Conservation (phyloP, 2,797 vertebrate genomes). For the Argentina silus region DNA sequence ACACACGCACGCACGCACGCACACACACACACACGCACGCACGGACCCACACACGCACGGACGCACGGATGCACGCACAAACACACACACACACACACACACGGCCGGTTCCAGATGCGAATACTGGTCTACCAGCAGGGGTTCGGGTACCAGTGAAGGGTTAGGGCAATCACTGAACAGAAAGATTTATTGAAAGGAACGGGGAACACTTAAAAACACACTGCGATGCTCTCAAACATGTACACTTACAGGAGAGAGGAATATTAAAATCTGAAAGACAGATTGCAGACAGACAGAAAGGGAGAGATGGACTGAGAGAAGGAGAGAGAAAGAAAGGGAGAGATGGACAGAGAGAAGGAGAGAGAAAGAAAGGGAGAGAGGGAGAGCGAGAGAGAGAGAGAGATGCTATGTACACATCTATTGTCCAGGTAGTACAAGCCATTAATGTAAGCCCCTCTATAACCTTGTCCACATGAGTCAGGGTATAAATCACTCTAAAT, state of each 20-base stretch:
- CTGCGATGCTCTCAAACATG: too few species aligned
- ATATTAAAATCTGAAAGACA: too few species aligned
- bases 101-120: slow-evolving; percentile 47
- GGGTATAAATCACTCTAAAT: slow-evolving; percentile 71
- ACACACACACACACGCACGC: slow-evolving; percentile 6
- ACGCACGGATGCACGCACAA: slow-evolving; percentile 15
- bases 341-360: neutral
- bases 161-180: slow-evolving; percentile 40
- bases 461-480: slow-evolving; percentile 58
- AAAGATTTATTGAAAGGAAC: slow-evolving; percentile 19
- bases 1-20: slow-evolving; percentile 8
- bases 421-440: slow-evolving; percentile 42
- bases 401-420: slow-evolving; percentile 16
- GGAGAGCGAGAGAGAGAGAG: neutral
- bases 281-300: slow-evolving; percentile 16
- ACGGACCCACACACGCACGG: slow-evolving; percentile 11
- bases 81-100: neutral
- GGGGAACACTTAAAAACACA: slow-evolving; percentile 23
- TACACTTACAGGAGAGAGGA: too few species aligned
- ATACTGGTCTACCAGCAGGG: slow-evolving; percentile 49
- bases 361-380: too few species aligned
- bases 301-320: too few species aligned
- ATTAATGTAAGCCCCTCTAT: slow-evolving; percentile 38
- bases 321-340: too few species aligned
- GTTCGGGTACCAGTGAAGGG: slow-evolving; percentile 31